Percentiles rank a stretch among this genome's conserved stretches.
Evolutionary conservation across 2,888 invertebrate species (phyloP).

Genomic region (Tinea semifulvella): DNA sequence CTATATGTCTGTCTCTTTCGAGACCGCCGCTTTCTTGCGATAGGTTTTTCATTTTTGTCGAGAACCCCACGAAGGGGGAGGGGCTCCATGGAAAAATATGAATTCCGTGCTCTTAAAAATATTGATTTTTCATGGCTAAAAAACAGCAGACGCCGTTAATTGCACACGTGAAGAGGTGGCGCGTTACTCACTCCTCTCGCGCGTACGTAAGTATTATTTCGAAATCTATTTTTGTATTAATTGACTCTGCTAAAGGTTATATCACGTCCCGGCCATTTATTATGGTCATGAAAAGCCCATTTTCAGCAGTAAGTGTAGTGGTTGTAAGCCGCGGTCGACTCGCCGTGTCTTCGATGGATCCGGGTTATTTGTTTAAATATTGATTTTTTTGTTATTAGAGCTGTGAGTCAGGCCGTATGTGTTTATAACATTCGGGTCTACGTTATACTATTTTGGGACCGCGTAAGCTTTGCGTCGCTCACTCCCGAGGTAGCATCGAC

Average conservation of each 20-base stretch:
- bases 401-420: constrained; percentile 40
- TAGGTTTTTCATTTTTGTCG: constrained; percentile 60
- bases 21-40: constrained; percentile 49
- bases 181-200: constrained; percentile 30
- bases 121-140: constrained; percentile 64
- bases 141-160: constrained; percentile 41
- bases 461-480: constrained; percentile 41
- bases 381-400: constrained; percentile 45
- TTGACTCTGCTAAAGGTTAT: constrained; percentile 38
- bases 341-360: neutral
- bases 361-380: constrained; percentile 38
- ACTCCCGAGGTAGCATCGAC: constrained; percentile 1
- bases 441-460: constrained; percentile 59
- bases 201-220: constrained; percentile 38
- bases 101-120: constrained; percentile 53
- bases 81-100: constrained; percentile 57
- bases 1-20: constrained; percentile 52
- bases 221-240: constrained; percentile 39
- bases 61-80: constrained; percentile 34
- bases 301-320: constrained; percentile 37
- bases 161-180: constrained; percentile 44
- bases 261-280: neutral
- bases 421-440: constrained; percentile 64
- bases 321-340: neutral
- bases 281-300: constrained; percentile 52